Evolutionary conservation across 53 echinoderm and acorn worm genomes (phyloP), one percentile per base, ranked within the genome.

Genomic region (Echinometra lucunter): DNA sequence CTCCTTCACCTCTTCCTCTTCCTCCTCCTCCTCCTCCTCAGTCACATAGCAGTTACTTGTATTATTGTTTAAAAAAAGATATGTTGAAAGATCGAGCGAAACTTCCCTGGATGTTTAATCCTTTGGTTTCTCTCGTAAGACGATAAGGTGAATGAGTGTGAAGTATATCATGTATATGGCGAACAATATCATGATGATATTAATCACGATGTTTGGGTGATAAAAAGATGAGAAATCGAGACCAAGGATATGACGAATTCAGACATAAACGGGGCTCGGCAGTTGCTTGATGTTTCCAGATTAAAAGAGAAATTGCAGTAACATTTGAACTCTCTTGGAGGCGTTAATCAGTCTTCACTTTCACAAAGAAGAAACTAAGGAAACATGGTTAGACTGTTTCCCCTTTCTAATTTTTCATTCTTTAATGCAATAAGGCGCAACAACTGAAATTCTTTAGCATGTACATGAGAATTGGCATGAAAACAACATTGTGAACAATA

Each of bases 151-250:
- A 44, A 42, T 44, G 42, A 81, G 44, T 42, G 81, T 81, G 23
- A 44, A 81, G 44, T 81, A 81, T 44, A 25, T 10, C 3, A n/a
- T n/a, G n/a, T n/a, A n/a, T n/a, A n/a, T n/a, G 53, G 53, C 44
- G 25, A 44, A 44, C 44, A 18, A 81, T 44, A 81, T 81, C 81
- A 81, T 25, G 81, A 42, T 81, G 81, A 81, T 44, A 81, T 81
- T 81, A 81, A 44, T 81, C 81, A 81, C 42, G 80, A 80, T 18
- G 4, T 44, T 81, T 5, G 4, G 40, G 23, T 23, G 81, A 44
- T 81, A 81, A 11, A 81, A 81, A 81, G 19, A 81, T 81, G 81
- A 81, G 42, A 81, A 40, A 44, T 81, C 81, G 21, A 81, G 42
- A 81, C 15, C 44, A 21, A 42, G 81, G 81, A 81, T 81, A 81